Evolutionary conservation across 2,113 vertebrate genomes (phyloP).

Genomic region (Polyodon spathula): DNA sequence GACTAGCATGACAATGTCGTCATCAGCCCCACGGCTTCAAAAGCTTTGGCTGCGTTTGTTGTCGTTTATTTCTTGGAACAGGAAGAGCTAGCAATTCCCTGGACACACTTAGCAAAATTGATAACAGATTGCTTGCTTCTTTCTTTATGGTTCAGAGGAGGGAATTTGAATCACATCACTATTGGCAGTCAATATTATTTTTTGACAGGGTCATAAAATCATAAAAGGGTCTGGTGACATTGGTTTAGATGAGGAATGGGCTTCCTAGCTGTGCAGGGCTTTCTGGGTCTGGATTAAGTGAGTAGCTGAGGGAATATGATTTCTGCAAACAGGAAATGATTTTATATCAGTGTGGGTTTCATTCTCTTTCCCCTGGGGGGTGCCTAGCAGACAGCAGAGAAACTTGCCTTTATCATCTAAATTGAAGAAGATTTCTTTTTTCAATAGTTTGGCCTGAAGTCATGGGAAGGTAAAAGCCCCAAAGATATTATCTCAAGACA

Average conservation of each 20-base stretch:
- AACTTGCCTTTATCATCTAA: conserved; percentile 66
- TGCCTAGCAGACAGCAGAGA: conserved; percentile 58
- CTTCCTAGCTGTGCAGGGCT: conserved; percentile 58
- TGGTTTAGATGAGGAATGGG: conserved; percentile 71
- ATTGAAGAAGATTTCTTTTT: conserved; percentile 39
- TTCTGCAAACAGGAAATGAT: conserved; percentile 70
- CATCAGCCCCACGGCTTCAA: conserved; percentile 66
- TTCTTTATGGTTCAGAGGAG: conserved; percentile 57
- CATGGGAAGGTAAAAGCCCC: conserved; percentile 31
- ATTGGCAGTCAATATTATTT: conserved; percentile 72
- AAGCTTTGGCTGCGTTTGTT: conserved; percentile 66
- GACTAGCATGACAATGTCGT: conserved; percentile 71
- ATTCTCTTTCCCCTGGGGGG: conserved; percentile 51
- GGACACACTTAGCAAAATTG: conserved; percentile 69
- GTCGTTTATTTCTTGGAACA: conserved; percentile 77
- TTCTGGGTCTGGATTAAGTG: conserved; percentile 57
- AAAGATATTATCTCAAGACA: neutral
- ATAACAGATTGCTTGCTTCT: conserved; percentile 68
- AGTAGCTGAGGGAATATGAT: conserved; percentile 62
- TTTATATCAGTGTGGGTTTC: conserved; percentile 60
- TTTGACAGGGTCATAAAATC: conserved; percentile 66
- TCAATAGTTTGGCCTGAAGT: conserved; percentile 29
- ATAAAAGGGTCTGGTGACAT: conserved; percentile 64
- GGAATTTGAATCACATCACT: conserved; percentile 64
- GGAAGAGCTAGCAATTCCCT: conserved; percentile 62